phyloP scores from a whole-genome alignment of 2,113 vertebrate species.

The Spea bombifrons region DNA sequence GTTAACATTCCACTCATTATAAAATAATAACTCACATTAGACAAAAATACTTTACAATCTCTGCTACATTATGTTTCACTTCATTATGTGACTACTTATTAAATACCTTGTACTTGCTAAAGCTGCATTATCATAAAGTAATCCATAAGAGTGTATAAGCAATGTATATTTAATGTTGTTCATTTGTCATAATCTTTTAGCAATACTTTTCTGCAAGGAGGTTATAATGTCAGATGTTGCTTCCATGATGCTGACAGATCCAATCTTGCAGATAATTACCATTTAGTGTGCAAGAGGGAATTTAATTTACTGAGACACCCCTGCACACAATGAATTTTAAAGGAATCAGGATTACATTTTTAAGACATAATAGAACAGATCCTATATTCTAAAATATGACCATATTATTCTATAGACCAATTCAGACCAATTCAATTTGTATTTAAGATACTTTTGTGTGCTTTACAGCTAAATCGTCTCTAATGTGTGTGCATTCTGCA shows the following conservation, averaged over 20 bases:
- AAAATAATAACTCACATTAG: too few species aligned
- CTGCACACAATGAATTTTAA: constrained; percentile 94
- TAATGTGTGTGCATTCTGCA: too few species aligned
- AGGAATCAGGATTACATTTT: constrained; percentile 90
- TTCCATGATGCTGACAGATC: constrained; percentile 97
- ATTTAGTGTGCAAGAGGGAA: constrained; percentile 97
- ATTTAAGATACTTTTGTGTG: too few species aligned
- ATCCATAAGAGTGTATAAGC: constrained; percentile 83
- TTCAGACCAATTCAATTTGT: too few species aligned
- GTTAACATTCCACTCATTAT: too few species aligned
- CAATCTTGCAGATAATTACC: constrained; percentile 99
- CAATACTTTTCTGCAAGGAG: constrained; percentile 96
- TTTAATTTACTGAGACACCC: constrained; percentile 99
- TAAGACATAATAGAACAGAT: too few species aligned
- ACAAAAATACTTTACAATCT: too few species aligned
- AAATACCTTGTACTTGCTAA: constrained; percentile 84
- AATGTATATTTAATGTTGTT: constrained; percentile 91
- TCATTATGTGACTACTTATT: constrained; percentile 87
- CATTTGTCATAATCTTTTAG: constrained; percentile 95
- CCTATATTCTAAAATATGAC: too few species aligned
- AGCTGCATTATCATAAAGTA: constrained; percentile 83
- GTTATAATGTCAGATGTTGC: constrained; percentile 98
- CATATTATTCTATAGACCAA: too few species aligned
- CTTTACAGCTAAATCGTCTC: too few species aligned
- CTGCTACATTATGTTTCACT: constrained; percentile 59